A percentile compares a stretch with the other conserved stretches of the same genome.
Conservation (phyloP, 1,140 invertebrate genomes). For the Argopecten irradians region DNA sequence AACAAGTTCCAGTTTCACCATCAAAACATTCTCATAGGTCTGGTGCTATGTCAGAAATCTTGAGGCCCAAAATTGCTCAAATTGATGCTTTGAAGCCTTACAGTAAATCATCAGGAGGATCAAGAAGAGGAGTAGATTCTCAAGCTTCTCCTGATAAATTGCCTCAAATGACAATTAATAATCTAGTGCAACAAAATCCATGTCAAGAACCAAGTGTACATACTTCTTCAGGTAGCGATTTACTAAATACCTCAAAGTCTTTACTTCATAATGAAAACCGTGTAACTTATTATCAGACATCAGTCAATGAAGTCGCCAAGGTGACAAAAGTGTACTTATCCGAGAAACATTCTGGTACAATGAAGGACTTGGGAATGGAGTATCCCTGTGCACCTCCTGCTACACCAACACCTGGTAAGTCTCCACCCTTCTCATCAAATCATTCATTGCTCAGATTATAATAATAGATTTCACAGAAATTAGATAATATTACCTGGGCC, state of each 20-base stretch:
- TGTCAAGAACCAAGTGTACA: neutral
- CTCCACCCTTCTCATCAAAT: no score
- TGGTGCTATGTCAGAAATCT: conserved; percentile 11
- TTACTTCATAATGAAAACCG: neutral
- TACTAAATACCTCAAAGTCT: neutral
- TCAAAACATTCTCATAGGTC: neutral
- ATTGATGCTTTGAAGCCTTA: neutral
- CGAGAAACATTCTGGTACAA: conserved; percentile 66
- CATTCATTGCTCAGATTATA: no score
- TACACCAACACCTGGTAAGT: conserved; percentile 70
- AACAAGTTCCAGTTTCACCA: neutral
- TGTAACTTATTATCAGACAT: conserved; percentile 4
- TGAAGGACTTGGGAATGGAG: conserved; percentile 64
- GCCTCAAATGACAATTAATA: conserved; percentile 12
- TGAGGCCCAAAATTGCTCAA: neutral
- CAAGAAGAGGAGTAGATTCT: neutral
- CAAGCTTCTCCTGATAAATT: neutral
- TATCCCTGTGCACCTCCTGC: conserved; percentile 72
- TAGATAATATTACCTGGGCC: no score
- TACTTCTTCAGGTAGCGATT: neutral
- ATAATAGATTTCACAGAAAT: no score
- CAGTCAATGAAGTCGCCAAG: conserved; percentile 25
- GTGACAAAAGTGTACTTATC: conserved; percentile 69
- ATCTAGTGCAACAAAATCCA: neutral
- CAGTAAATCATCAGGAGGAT: conserved; percentile 15